These are phyloP conservation scores for Eublepharis macularius DNA, from an alignment of 2,113 vertebrate species.

Conservation along the genomic window DNA sequence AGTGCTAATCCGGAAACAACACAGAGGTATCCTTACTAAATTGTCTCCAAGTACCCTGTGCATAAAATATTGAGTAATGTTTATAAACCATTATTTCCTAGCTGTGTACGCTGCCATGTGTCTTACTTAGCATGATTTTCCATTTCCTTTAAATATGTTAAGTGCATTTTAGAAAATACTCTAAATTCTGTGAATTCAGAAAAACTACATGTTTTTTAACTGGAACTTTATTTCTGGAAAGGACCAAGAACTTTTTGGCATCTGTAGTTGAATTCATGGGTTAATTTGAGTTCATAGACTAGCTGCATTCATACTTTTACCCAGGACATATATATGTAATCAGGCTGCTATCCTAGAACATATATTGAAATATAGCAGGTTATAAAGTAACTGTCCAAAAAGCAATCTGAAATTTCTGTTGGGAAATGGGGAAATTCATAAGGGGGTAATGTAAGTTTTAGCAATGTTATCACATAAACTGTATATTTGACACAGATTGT, in stretches of 20 bases:
- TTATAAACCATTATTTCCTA: neutral
- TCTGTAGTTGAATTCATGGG: neutral
- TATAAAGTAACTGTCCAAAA: neutral
- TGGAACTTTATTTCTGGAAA: neutral
- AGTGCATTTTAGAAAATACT: neutral
- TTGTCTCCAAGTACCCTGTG: conserved; percentile 48
- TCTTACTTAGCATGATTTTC: neutral
- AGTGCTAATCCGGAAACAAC: conserved; percentile 73
- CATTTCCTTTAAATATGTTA: neutral
- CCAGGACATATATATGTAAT: neutral
- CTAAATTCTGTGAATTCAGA: neutral
- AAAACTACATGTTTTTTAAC: neutral
- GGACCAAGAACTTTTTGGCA: neutral
- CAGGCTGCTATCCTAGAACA: neutral
- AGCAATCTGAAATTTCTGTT: neutral
- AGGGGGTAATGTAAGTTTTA: neutral
- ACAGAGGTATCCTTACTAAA: conserved; percentile 74
- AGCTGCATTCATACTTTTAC: neutral
- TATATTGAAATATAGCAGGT: neutral
- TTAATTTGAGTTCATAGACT: neutral
- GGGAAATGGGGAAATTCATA: neutral
- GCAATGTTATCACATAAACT: neutral
- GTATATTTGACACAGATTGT: too few relatives aligned
- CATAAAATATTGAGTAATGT: conserved; percentile 21
- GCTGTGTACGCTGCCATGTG: conserved; percentile 5